Conservation (phyloP, 2,113 vertebrate species). For the Psilopogon haemacephalus region DNA sequence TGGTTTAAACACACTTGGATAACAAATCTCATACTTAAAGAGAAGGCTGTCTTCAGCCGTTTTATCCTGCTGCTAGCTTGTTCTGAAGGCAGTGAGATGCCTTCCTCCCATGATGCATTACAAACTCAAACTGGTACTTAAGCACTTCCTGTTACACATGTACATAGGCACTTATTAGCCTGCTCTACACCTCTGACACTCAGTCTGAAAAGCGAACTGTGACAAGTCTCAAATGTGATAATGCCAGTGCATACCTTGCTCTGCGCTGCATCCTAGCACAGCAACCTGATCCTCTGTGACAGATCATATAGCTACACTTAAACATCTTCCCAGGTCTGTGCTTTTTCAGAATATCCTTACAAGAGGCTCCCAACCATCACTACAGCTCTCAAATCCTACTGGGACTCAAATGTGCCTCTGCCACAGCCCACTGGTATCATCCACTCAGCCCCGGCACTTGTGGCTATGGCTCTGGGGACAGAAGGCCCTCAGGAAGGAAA, state of each 20-base stretch:
- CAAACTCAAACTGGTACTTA: neutral
- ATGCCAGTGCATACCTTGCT: neutral
- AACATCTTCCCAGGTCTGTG: neutral
- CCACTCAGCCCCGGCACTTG: neutral
- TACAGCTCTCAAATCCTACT: neutral
- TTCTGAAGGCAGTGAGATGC: neutral
- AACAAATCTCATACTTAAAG: neutral
- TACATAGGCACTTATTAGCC: neutral
- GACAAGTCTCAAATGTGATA: neutral
- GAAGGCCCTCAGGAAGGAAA: neutral
- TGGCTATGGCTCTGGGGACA: neutral
- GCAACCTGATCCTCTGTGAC: neutral
- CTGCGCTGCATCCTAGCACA: neutral
- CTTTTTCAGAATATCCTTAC: neutral
- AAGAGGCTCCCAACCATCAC: rapidly evolving
- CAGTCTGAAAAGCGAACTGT: neutral
- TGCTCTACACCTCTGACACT: neutral
- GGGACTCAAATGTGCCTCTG: neutral
- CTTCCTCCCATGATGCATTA: neutral
- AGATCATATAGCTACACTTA: neutral
- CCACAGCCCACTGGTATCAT: neutral
- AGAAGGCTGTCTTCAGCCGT: neutral
- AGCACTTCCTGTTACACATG: neutral
- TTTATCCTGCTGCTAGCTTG: neutral
- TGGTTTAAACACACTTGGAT: neutral